Conservation (phyloP, 2,797 vertebrate genomes). For the Sus cebifrons region DNA sequence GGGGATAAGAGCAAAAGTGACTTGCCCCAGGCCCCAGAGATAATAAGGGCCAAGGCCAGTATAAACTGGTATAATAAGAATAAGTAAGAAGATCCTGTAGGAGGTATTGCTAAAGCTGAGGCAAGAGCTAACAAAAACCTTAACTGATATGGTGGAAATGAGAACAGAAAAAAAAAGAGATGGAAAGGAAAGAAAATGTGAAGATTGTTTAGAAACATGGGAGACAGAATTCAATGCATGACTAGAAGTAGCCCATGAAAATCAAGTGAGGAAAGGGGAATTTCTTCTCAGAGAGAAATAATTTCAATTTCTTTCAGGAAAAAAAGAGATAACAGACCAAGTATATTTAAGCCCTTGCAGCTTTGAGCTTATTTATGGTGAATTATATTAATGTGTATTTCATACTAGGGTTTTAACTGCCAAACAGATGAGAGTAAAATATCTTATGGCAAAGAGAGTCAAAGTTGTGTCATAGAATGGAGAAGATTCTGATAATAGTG, state of each 20-base stretch:
- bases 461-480: not conserved
- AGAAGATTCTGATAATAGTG: not conserved
- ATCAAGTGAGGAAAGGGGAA: not conserved
- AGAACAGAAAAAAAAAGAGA: not conserved
- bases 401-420: not conserved
- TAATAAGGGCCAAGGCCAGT: not conserved
- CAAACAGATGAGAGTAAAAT: constrained; percentile 49
- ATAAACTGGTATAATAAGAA: not conserved
- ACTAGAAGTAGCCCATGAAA: not conserved
- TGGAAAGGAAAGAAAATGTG: not conserved
- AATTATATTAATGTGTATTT: not conserved
- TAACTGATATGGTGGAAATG: not conserved
- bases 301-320: constrained; percentile 17
- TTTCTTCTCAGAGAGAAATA: not conserved
- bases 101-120: not conserved
- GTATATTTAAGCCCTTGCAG: not conserved
- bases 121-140: not conserved
- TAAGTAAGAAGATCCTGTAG: not conserved
- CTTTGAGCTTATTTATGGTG: constrained; percentile 2
- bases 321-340: not conserved
- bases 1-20: constrained; percentile 29
- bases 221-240: not conserved
- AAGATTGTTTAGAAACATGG: not conserved
- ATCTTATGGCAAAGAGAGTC: not conserved
- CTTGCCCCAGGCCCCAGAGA: not conserved